Conservation (phyloP, 2,113 vertebrate genomes). For the Isichthys henryi region DNA sequence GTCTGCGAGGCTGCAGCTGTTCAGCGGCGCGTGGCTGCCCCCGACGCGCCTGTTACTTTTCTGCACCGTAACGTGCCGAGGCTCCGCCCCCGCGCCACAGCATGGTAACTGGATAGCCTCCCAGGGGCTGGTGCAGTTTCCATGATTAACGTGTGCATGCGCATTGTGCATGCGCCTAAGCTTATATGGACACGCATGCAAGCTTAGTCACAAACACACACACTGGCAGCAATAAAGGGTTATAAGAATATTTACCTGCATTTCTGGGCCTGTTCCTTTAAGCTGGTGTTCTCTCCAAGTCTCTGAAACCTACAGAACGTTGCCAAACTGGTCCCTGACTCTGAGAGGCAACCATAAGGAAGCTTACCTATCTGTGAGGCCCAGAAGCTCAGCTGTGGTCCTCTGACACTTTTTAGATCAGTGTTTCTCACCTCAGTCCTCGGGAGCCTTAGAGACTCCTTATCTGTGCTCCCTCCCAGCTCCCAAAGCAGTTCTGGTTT, state of each 20-base stretch:
- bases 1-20: background rate
- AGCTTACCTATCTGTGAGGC: background rate
- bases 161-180: background rate
- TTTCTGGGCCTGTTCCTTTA: background rate
- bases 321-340: background rate
- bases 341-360: background rate
- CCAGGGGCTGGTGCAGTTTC: background rate
- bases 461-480: background rate
- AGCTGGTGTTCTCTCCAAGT: background rate
- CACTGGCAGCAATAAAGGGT: background rate
- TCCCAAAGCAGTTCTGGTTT: background rate
- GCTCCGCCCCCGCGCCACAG: background rate
- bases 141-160: background rate
- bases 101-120: slow-evolving; percentile 16
- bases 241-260: background rate
- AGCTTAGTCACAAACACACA: background rate
- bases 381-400: background rate
- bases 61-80: background rate
- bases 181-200: background rate
- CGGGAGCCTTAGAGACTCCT: background rate
- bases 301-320: background rate
- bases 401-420: background rate
- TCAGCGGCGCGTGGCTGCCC: background rate
- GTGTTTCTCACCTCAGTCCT: background rate
- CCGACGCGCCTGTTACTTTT: background rate